These are phyloP conservation scores for Tetanocera ferruginea DNA, from an alignment of 2,888 invertebrate genomes.

Conservation along the genomic window DNA sequence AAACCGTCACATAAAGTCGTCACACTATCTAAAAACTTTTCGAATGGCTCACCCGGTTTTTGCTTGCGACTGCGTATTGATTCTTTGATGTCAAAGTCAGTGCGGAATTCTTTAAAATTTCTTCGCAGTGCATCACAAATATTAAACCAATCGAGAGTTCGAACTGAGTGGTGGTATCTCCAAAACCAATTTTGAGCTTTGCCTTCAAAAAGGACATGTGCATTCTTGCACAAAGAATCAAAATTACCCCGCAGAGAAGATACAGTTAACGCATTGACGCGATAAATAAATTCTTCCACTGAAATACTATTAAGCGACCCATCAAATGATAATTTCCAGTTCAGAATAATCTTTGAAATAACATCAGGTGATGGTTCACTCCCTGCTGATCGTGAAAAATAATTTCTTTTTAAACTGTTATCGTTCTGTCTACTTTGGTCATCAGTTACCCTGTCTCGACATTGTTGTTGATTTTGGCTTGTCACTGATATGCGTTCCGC, in stretches of 20 bases:
- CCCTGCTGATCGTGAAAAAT: no score
- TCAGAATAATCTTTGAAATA: conserved; percentile 27
- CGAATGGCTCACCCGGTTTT: conserved; percentile 20
- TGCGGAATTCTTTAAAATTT: conserved; percentile 6
- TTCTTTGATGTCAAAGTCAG: conserved; percentile 3
- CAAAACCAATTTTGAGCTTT: conserved; percentile 38
- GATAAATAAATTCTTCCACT: conserved; percentile 37
- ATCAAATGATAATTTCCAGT: conserved; percentile 33
- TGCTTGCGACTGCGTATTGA: conserved; percentile 25
- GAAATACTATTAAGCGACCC: conserved; percentile 5
- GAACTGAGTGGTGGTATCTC: conserved; percentile 29
- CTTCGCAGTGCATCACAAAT: conserved; percentile 22
- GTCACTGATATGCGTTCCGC: no score
- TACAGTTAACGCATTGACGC: conserved; percentile 28
- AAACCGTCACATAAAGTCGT: conserved; percentile 20
- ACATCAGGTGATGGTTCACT: neutral
- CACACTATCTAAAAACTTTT: conserved; percentile 16
- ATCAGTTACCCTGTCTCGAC: no score
- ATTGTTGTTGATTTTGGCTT: no score
- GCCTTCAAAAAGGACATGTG: conserved; percentile 23
- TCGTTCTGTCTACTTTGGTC: no score
- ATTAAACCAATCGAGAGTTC: conserved; percentile 18
- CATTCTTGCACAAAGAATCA: no score
- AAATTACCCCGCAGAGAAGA: conserved; percentile 29
- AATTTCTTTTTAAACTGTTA: no score